Evolutionary conservation across 1,140 invertebrate genomes (phyloP), one percentile per base, ranked within the genome.

Genomic region (Heliconius hewitsoni): DNA sequence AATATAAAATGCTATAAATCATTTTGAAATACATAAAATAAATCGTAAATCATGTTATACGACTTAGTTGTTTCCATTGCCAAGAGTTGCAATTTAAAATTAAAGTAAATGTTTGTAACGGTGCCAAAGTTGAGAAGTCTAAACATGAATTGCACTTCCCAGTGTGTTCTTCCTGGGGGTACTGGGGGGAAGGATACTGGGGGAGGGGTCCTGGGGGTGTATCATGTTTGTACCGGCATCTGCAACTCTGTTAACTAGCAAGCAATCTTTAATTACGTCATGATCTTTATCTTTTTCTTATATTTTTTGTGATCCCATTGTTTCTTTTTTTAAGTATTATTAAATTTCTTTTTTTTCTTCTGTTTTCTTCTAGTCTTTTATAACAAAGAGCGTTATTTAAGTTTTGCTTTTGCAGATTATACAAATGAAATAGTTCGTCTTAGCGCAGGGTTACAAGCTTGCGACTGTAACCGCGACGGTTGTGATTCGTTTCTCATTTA

Each of bases 21-120:
- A 80, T 27, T 55, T 57, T 37, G 50, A 60, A 83, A 77, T 78
- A 74, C 76, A 57, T 73, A 78, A 80, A 83, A 72, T 70, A 71
- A 76, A 75, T 80, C 78, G 76, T 84, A 82, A 73, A 84, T 82
- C 78, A 80, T 75, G 42, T 74, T 30, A 71, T 82, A 80, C 78
- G 78, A 82, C 78, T 82, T 78, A 78, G 77, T 83, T 79, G 50
- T 71, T 76, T 34, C 72, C 73, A 73, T 75, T 81, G 80, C 82
- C 81, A 82, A 80, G 66, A 75, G 72, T 84, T 84, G 73, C 76
- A 77, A 84, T 82, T 80, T 84, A 70, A 81, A 82, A 82, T 80
- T 79, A 80, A 81, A 79, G 76, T 78, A 80, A 84, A 82, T 82
- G 71, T 82, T 78, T 82, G 80, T 79, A 84, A 70, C 78, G 73